phyloP scores from a whole-genome alignment of 2,888 invertebrate species.

The Isoperla grammatica region DNA sequence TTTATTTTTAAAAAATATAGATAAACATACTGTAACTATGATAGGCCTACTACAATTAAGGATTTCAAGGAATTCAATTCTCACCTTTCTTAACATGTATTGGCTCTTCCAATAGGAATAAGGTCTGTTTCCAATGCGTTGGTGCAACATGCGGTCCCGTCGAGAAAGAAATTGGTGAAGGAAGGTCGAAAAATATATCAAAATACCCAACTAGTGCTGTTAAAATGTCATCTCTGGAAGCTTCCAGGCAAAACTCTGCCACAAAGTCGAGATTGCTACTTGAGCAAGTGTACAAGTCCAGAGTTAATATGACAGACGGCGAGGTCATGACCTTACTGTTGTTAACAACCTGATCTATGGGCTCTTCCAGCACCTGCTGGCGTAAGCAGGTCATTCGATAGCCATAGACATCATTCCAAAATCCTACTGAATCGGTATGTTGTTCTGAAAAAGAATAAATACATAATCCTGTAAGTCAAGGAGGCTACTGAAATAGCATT shows the following conservation, averaged over 20 bases:
- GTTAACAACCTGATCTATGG: constrained; percentile 61
- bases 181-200: constrained; percentile 77
- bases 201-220: constrained; percentile 88
- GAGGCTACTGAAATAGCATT: too few species aligned
- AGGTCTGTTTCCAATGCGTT: constrained; percentile 95
- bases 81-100: constrained; percentile 62
- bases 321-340: constrained; percentile 61
- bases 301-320: constrained; percentile 57
- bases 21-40: too few species aligned
- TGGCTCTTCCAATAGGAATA: constrained; percentile 75
- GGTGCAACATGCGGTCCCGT: constrained; percentile 68
- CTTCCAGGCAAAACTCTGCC: constrained; percentile 60
- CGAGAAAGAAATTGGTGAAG: constrained; percentile 60
- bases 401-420: constrained; percentile 92
- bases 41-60: too few species aligned
- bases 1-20: too few species aligned
- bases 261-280: constrained; percentile 66
- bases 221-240: constrained; percentile 59
- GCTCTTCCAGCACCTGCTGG: constrained; percentile 73
- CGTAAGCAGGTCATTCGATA: constrained; percentile 92
- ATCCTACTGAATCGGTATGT: constrained; percentile 67
- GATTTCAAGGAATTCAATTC: too few species aligned
- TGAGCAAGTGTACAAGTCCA: constrained; percentile 71
- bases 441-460: constrained; percentile 49
- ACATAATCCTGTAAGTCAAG: too few species aligned